Conservation (phyloP, 2,888 invertebrate genomes). For the Drosophila austrosaltans region DNA sequence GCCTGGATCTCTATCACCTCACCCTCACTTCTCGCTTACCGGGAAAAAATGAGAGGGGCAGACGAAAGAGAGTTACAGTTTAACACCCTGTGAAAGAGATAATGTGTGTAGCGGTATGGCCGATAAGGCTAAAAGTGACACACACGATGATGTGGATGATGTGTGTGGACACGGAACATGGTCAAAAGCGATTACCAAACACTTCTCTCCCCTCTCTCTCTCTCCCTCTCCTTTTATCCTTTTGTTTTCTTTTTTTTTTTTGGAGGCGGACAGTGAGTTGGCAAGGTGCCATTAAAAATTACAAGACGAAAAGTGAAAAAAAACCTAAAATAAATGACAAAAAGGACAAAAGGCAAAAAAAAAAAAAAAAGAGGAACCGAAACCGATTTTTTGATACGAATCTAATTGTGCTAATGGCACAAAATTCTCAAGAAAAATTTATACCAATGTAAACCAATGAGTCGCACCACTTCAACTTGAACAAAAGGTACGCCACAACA, state of each 20-base stretch:
- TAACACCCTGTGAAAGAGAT: constrained; percentile 72
- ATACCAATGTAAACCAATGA: constrained; percentile 52
- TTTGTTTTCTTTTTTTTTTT: constrained; percentile 23
- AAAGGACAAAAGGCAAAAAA: constrained; percentile 55
- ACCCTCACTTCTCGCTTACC: constrained; percentile 50
- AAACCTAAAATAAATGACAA: constrained; percentile 63
- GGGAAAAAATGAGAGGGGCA: constrained; percentile 48
- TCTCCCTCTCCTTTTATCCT: constrained; percentile 21
- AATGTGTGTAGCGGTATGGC: constrained; percentile 59
- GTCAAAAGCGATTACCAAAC: constrained; percentile 79
- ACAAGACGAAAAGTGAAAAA: constrained; percentile 70
- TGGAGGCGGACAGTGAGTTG: constrained; percentile 78
- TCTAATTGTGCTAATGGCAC: constrained; percentile 79
- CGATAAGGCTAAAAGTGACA: constrained; percentile 67
- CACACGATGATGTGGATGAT: constrained; percentile 68
- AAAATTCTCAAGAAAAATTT: constrained; percentile 68
- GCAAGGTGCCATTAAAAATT: constrained; percentile 81
- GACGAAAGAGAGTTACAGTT: constrained; percentile 68
- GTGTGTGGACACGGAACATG: constrained; percentile 54
- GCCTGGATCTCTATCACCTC: constrained; percentile 23
- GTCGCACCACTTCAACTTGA: constrained; percentile 28
- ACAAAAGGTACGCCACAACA: constrained; percentile 17
- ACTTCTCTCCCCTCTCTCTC: constrained; percentile 44
- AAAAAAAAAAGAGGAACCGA: constrained; percentile 44
- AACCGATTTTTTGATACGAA: constrained; percentile 71